Evolutionary conservation across 2,888 invertebrate genomes (phyloP), one percentile per base, ranked within the genome.

Genomic region (Diaphora mendica): DNA sequence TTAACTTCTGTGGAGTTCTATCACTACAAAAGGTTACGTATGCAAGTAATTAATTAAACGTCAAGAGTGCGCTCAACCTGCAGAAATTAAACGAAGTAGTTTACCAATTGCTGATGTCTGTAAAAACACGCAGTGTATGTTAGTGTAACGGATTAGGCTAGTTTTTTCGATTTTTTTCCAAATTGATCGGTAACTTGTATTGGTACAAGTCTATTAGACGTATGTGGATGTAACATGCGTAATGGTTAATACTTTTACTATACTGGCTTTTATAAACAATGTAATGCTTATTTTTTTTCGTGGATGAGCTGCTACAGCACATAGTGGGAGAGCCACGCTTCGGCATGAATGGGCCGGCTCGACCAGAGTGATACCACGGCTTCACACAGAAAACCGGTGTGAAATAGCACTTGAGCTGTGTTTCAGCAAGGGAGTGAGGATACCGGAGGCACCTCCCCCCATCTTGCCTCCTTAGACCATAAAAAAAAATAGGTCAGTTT

Each of bases 31-130:
- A 26, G 13, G 59, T 82, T 81, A 81, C 83, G 82, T 82, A 64
- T 3, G 33, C 3, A 68, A 39, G 35, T 44, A 51, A 33, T 78
- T 80, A 78, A 83, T 83, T 23, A 78, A 83, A 77, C 82, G 80
- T 81, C 80, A 65, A 77, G 39, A 15, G 33, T 68, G 65, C 74
- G 33, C 73, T 72, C 72, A 70, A 70, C 55, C 68, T 78, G 80
- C 82, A 83, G 79, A 73, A 71, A 71, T 76, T 80, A 78, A 77
- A 78, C 67, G 44, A 74, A 62, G 62, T 62, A 30, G 33, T 72
- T 79, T 74, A 77, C 77, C 64, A 76, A 74, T 79, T 70, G 70
- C 62, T 76, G n/a, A 35, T 15, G 9, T 8, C 26, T 67, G 67
- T 79, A 73, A 81, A 77, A 77, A 70, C 62, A 26, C 62, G 62